A percentile compares a stretch with the other conserved stretches of the same genome.
phyloP scores from a whole-genome alignment of 2,797 vertebrate genomes.

The Oreochromis grahami region DNA sequence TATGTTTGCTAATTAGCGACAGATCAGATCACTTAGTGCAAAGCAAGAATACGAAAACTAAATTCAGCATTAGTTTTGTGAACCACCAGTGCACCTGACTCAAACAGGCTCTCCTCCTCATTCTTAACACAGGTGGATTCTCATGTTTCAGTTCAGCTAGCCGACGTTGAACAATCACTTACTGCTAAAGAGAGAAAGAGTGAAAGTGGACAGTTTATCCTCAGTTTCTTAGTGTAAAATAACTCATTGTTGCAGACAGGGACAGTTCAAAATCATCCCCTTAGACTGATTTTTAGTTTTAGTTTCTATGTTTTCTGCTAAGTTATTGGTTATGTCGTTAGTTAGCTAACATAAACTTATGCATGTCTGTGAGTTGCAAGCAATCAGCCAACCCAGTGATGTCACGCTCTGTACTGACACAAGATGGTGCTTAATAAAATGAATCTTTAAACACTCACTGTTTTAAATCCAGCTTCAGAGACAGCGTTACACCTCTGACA shows the following conservation, averaged over 20 bases:
- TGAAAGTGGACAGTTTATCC: not conserved
- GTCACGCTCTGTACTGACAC: not conserved
- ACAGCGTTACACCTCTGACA: not conserved
- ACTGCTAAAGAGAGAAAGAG: not conserved
- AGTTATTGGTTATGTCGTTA: not conserved
- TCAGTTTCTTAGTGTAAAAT: not conserved
- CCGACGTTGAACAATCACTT: not conserved
- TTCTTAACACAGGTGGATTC: not conserved
- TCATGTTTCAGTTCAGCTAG: not conserved
- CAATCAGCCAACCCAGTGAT: not conserved
- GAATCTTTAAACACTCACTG: no score
- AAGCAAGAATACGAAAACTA: not conserved
- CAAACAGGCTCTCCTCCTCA: not conserved
- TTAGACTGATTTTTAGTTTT: not conserved
- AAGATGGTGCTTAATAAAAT: not conserved
- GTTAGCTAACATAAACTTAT: not conserved
- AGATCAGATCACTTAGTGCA: accelerated
- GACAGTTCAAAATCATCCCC: accelerated
- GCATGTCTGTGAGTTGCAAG: not conserved
- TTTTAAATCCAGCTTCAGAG: not conserved
- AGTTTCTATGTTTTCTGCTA: not conserved
- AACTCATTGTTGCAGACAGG: not conserved
- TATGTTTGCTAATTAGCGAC: not conserved
- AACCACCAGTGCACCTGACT: not conserved
- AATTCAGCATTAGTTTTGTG: not conserved